Evolutionary conservation across 2,113 vertebrate genomes (phyloP), one percentile per base, ranked within the genome.

Genomic region (Eclectus roratus): DNA sequence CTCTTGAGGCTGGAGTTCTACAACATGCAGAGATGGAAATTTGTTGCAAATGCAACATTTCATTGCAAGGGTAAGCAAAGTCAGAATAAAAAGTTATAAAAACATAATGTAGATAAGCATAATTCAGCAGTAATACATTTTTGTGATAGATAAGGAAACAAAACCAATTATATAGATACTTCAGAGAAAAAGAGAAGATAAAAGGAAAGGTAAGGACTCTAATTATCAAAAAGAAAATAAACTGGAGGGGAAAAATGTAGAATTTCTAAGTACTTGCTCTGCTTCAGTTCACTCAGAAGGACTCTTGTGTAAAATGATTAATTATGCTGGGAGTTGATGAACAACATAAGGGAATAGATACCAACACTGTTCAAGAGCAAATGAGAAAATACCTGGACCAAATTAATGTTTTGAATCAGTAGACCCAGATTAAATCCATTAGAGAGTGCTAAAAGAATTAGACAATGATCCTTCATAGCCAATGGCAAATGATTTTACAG

Each of bases 301-400:
- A 78, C 90, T 95, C 85, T 66, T 71, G 88, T 80, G 91, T 96
- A 85, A 94, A 93, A 88, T 90, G 89, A 95, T 95, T 96, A 97
- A 96, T 94, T 96, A 95, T 80, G 41, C 29, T 94, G 89, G 85
- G 89, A 97, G 63, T 85, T 93, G 86, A 91, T 52, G 77, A 97
- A 87, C 31, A 95, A 81, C 73, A 72, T 86, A 92, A 86, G 81
- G 93, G 93, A 73, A 89, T 29, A 93, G 71, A 74, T 53, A 85
- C 64, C 86, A 93, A 85, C 74, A 91, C 46, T 64, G 35, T 76
- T 94, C 79, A 87, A 91, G 35, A 95, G 88, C 50, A 94, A 93
- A 89, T 77, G 82, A 88, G 72, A 93, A 96, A 96, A 91, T 94
- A 96, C 79, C 88, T 95, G 74, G 74, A 93, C 79, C 46, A 91